Evolutionary conservation across 1,140 invertebrate genomes (phyloP).

Genomic region (Cyclargus thomasi): DNA sequence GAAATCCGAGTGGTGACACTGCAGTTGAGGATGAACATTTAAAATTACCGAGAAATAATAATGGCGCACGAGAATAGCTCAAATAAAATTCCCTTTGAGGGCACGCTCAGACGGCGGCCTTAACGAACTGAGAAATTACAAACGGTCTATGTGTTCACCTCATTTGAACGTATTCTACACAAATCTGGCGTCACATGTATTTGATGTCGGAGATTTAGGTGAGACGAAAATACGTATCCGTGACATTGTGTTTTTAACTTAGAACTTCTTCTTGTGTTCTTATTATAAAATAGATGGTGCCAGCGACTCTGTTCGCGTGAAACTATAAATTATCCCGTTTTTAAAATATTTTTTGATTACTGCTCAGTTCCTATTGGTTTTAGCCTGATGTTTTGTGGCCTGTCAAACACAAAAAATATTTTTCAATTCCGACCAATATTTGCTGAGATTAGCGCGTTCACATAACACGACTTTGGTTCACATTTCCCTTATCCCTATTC

Average conservation of each 20-base stretch:
- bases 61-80: conserved; percentile 5
- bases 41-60: conserved; percentile 6
- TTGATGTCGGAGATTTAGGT: conserved; percentile 3
- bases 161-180: conserved; percentile 20
- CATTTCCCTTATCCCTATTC: no score
- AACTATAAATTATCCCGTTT: no score
- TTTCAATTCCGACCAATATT: no score
- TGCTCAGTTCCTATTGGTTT: no score
- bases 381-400: no score
- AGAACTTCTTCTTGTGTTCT: neutral
- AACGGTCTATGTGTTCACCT: conserved; percentile 24
- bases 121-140: conserved; percentile 41
- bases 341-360: no score
- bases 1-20: neutral
- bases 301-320: no score
- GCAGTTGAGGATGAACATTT: neutral
- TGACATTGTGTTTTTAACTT: neutral
- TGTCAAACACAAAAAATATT: no score
- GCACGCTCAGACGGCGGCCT: conserved; percentile 29
- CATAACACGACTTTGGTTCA: no score
- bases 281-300: no score
- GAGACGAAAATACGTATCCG: neutral
- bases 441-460: no score
- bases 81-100: conserved; percentile 25
- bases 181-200: neutral